Evolutionary conservation across 2,888 invertebrate species (phyloP), one percentile per base, ranked within the genome.

Genomic region (Mythimna impura): DNA sequence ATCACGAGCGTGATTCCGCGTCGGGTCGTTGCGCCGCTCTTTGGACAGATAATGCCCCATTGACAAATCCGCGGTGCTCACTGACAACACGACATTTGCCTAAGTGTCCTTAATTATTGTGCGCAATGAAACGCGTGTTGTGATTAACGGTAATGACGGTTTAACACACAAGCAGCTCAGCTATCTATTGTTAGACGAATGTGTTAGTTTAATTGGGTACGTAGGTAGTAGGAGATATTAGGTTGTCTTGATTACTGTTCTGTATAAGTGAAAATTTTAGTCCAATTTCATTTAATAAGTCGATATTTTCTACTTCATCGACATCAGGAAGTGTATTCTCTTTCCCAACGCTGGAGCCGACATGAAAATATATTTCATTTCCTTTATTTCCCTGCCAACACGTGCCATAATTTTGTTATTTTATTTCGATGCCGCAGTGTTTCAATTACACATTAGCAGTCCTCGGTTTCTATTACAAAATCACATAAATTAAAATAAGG

Each of bases 1-100:
- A 81, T 84, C 84, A 78, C 79, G 78, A 86, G 89, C 90, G 89
- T 91, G 85, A 89, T 89, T 91, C 89, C 89, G 85, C 76, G 73
- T 68, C 81, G 83, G 71, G 71, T 71, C 83, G 82, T 89, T 88
- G 86, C 86, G 76, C 83, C 77, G 80, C 87, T 78, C 81, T 87
- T 86, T 87, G 86, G 81, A 81, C 83, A 81, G 80, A 79, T 83
- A 88, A 84, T 87, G 83, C 73, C 76, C 86, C 84, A 84, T 87
- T 89, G 89, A 86, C 90, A 89, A 89, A 90, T 87, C 86, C 63
- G 76, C 52, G 68, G 78, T 72, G 72, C 76, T 83, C 78, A 74
- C 73, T 76, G 82, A 85, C 81, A 83, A 81, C 84, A 78, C 78
- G 70, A 81, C 85, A 85, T 85, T 84, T 81, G 73, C 82, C 78